These are phyloP conservation scores for Australoheros scitulus DNA, from an alignment of 2,113 vertebrate genomes.

Conservation along the genomic window DNA sequence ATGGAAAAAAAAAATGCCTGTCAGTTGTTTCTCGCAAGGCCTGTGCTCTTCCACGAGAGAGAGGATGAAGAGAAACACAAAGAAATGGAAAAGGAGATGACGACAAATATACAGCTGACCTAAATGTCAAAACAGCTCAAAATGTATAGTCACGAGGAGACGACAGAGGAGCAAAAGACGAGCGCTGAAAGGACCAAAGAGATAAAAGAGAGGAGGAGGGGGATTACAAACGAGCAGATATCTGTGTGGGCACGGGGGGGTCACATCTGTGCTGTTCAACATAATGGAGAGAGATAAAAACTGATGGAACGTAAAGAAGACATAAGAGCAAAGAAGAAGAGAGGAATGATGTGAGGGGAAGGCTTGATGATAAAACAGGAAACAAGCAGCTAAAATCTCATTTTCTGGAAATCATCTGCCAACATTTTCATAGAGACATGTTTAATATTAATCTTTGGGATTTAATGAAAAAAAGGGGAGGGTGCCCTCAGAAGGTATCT, in stretches of 20 bases:
- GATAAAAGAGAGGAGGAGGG: not conserved
- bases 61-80: constrained; percentile 3
- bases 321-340: not conserved
- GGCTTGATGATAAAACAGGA: no score
- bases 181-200: not conserved
- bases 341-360: not conserved
- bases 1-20: constrained; percentile 12
- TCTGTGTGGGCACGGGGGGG: not conserved
- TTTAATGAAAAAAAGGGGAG: no score
- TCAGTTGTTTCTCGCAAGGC: constrained; percentile 39
- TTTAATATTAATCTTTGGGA: no score
- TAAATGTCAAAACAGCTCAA: constrained; percentile 42
- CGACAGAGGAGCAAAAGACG: not conserved
- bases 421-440: no score
- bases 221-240: not conserved
- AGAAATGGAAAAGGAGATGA: constrained; percentile 14
- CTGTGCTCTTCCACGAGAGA: constrained; percentile 13
- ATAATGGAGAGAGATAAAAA: constrained; percentile 9
- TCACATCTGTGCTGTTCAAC: constrained; percentile 18
- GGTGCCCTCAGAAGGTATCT: no score
- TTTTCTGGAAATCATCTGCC: not conserved
- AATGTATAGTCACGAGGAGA: not conserved
- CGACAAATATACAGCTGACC: constrained; percentile 11
- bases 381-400: not conserved
- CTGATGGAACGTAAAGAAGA: constrained; percentile 1